These are phyloP conservation scores for Diorhabda sublineata DNA, from an alignment of 1,140 invertebrate species.

Conservation along the genomic window DNA sequence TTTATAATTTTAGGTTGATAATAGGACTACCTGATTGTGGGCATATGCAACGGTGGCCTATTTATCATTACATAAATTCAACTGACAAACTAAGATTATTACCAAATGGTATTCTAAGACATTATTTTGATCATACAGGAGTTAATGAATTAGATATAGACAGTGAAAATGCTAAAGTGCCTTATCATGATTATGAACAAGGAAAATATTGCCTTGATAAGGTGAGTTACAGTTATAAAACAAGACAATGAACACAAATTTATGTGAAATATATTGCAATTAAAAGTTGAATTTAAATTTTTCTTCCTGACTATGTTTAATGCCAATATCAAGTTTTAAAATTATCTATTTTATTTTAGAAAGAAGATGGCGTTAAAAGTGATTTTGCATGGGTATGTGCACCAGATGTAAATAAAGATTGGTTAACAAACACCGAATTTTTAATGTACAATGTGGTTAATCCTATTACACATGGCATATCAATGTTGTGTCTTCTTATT, in stretches of 20 bases:
- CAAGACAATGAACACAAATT: neutral
- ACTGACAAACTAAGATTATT: conserved; percentile 62
- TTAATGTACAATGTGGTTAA: conserved; percentile 69
- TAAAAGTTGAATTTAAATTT: too few species aligned
- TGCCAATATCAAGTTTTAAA: neutral
- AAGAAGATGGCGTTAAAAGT: conserved; percentile 47
- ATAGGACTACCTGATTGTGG: conserved; percentile 68
- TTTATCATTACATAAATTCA: conserved; percentile 61
- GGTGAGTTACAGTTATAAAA: conserved; percentile 44
- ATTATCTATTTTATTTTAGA: conserved; percentile 30
- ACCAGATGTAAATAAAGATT: conserved; percentile 59
- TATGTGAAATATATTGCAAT: neutral
- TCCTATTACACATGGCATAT: conserved; percentile 68
- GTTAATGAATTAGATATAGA: conserved; percentile 47
- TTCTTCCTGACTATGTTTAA: too few species aligned
- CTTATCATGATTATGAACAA: conserved; percentile 66
- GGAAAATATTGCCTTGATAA: conserved; percentile 77
- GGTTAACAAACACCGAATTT: conserved; percentile 68
- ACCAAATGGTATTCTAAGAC: conserved; percentile 63
- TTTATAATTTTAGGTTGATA: conserved; percentile 48
- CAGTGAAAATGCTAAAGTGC: conserved; percentile 49
- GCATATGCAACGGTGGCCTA: conserved; percentile 64
- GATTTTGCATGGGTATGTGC: conserved; percentile 71
- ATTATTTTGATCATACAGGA: conserved; percentile 57
- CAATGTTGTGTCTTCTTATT: conserved; percentile 65